Base-by-base conservation (phyloP, 2,888 invertebrate species). In the Drosophila barbarae region DNA sequence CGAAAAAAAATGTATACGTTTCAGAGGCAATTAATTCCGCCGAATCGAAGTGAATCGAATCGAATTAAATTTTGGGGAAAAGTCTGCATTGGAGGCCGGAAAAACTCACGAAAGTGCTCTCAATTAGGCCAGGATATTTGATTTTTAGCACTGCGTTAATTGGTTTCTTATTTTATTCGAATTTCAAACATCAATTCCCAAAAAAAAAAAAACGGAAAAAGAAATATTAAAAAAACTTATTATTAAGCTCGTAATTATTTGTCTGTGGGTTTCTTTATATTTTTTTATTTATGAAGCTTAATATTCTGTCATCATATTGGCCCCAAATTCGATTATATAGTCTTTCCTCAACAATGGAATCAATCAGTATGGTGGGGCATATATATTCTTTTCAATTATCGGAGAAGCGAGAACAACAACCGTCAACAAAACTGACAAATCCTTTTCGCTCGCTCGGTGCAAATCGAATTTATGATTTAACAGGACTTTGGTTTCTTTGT, bases 1-100 rank as follows among this genome's bases (percentile, higher is more conserved):
- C 21, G 38, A n/a, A 18, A 35, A 67, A 57, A 49, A 21, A 39
- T 35, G n/a, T 34, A n/a, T 34, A 21, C 18, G n/a, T 66, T 51
- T 56, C 32, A 39, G 36, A 26, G 38, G 50, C 80, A 75, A 73
- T 76, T 78, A 67, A 70, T 74, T 67, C 61, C 50, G 53, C 35
- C 60, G 42, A 60, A 61, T 44, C 56, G 42, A 56, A 55, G 21
- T 3, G 18, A 13, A 35, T n/a, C 36, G n/a, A 35, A 35, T n/a
- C 26, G 26, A 26, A 26, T 26, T 7, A 7, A 26, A 26, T 26
- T 26, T 7, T 18, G 6, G 4, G 38, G 10, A 41, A 52, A 21
- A 28, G 39, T 51, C 47, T 28, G 42, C 9, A 15, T n/a, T 38
- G 38, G 21, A 12, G 12, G 39, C 5, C 7, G 23, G 23, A 13